These are phyloP conservation scores for Drosophila arawakana DNA, from an alignment of 1,140 invertebrate genomes.

Conservation along the genomic window DNA sequence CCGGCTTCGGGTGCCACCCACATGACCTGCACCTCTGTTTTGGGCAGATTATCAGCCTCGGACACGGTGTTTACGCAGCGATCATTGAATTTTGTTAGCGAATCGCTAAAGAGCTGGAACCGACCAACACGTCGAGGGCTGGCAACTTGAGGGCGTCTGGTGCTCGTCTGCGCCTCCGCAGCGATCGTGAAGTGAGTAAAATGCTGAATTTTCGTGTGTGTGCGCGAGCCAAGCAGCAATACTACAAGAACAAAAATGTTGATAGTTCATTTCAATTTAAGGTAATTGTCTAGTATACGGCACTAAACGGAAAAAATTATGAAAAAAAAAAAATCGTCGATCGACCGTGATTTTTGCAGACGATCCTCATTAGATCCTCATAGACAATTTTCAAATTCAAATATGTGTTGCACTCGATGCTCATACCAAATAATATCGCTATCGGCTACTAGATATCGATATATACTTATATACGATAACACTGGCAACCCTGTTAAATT, in stretches of 20 bases:
- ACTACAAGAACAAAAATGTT: slow-evolving; percentile 85
- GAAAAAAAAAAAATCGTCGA: too few species aligned
- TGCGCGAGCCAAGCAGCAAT: slow-evolving; percentile 90
- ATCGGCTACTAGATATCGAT: background rate
- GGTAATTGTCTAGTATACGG: too few species aligned
- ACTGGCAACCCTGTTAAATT: background rate
- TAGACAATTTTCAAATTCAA: slow-evolving; percentile 13
- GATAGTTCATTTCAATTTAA: slow-evolving; percentile 10
- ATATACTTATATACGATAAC: background rate
- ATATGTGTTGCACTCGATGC: slow-evolving; percentile 18
- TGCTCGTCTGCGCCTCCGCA: slow-evolving; percentile 86
- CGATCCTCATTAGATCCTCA: too few species aligned
- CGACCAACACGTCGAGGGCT: slow-evolving; percentile 87
- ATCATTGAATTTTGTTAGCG: slow-evolving; percentile 91
- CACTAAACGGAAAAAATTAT: too few species aligned
- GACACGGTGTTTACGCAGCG: slow-evolving; percentile 94
- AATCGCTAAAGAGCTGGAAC: slow-evolving; percentile 93
- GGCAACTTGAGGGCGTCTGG: slow-evolving; percentile 84
- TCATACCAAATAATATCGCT: slow-evolving; percentile 12
- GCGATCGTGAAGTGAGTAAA: slow-evolving; percentile 93
- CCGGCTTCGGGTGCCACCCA: slow-evolving; percentile 94
- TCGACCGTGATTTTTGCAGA: too few species aligned
- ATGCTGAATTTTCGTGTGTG: slow-evolving; percentile 90
- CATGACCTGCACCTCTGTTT: slow-evolving; percentile 95
- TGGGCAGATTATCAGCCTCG: slow-evolving; percentile 91